These are phyloP conservation scores for Ptychadena robeensis DNA, from an alignment of 2,797 vertebrate species.

Conservation along the genomic window DNA sequence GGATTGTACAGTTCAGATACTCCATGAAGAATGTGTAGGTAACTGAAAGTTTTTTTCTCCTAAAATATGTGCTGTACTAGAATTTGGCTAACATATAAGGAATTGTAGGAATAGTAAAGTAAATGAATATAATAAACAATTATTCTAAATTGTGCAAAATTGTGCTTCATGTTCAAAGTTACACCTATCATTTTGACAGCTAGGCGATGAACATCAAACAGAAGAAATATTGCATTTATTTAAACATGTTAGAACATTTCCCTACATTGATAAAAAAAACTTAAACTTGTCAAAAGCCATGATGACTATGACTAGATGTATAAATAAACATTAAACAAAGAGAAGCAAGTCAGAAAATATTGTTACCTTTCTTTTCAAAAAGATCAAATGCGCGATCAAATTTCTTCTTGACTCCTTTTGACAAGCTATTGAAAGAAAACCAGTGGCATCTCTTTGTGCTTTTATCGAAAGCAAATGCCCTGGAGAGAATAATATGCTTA, in stretches of 20 bases:
- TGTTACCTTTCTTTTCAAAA: conserved; percentile 97
- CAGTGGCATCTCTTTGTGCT: conserved; percentile 92
- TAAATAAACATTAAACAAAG: not conserved
- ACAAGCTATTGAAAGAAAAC: conserved; percentile 92
- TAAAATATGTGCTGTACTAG: no score
- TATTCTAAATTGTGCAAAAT: not conserved
- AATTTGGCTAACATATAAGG: no score
- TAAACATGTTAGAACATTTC: not conserved
- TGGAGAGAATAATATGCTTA: conserved; percentile 73
- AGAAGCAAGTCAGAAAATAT: conserved; percentile 64
- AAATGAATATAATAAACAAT: not conserved
- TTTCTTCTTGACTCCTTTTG: conserved; percentile 82
- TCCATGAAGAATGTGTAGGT: no score
- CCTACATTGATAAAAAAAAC: not conserved
- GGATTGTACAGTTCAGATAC: no score
- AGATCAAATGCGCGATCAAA: conserved; percentile 89
- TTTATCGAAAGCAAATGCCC: conserved; percentile 96
- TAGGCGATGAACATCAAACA: not conserved
- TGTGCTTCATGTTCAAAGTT: not conserved
- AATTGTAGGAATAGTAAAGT: not conserved
- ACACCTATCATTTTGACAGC: not conserved
- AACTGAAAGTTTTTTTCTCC: no score
- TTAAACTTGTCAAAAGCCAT: not conserved
- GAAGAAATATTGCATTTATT: not conserved
- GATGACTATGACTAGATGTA: not conserved